Evolutionary conservation across 2,888 invertebrate genomes (phyloP), one percentile per base, ranked within the genome.

Genomic region (Marasmarcha lunaedactyla): DNA sequence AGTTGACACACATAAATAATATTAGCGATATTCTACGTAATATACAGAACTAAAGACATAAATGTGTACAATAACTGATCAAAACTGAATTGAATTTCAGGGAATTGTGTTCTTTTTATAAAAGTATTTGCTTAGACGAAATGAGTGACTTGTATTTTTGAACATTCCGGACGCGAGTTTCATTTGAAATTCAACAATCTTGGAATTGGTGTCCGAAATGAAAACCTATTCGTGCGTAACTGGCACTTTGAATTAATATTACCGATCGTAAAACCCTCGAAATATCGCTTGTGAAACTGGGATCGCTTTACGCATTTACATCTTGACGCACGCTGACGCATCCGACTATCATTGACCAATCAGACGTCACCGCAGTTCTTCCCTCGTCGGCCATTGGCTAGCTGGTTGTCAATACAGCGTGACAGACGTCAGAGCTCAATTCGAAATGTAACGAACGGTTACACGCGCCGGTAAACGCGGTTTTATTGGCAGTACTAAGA

Each of bases 1-100:
- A 58, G 77, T 78, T 81, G 79, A 79, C 81, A 79, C 56, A 66
- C 71, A 78, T 76, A 73, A 78, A 78, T 73, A 74, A 72, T 77
- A 71, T 71, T 67, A 64, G 20, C 20, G 7, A 20, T 20, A 20
- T 20, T 20, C 67, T 20, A n/a, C n/a, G n/a, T n/a, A n/a, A n/a
- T n/a, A n/a, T n/a, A n/a, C n/a, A n/a, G n/a, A n/a, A n/a, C n/a
- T n/a, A n/a, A n/a, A n/a, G n/a, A n/a, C n/a, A n/a, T n/a, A n/a
- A n/a, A n/a, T n/a, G n/a, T n/a, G n/a, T n/a, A n/a, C n/a, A n/a
- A n/a, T n/a, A n/a, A n/a, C n/a, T n/a, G n/a, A n/a, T n/a, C n/a
- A n/a, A n/a, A n/a, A n/a, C n/a, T n/a, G n/a, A n/a, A n/a, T n/a
- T n/a, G n/a, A n/a, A n/a, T n/a, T n/a, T n/a, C n/a, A n/a, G n/a